Conservation (phyloP, 1,140 invertebrate species). For the Sitophilus oryzae region DNA sequence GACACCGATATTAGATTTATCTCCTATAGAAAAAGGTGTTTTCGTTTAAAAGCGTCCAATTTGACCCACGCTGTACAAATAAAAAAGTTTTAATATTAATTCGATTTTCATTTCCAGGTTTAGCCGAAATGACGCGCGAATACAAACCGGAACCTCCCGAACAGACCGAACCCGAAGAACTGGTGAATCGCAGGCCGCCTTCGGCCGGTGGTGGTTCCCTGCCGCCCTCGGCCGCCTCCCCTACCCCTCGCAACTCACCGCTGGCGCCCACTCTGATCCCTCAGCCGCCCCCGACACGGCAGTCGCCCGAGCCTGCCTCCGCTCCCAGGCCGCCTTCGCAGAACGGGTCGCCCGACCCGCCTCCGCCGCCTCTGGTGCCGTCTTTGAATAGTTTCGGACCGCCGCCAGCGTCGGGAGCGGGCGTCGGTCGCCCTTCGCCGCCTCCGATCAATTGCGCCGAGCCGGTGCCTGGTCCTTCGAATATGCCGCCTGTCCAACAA, state of each 20-base stretch:
- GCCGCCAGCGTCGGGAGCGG: conserved; percentile 1
- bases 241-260: conserved; percentile 23
- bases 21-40: no score
- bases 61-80: no score
- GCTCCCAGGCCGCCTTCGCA: conserved; percentile 30
- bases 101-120: conserved; percentile 46
- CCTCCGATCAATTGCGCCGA: conserved; percentile 57
- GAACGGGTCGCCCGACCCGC: conserved; percentile 22
- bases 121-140: conserved; percentile 78
- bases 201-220: conserved; percentile 19
- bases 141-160: conserved; percentile 39
- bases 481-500: conserved; percentile 76
- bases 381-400: conserved; percentile 22
- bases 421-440: conserved; percentile 51
- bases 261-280: conserved; percentile 17
- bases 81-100: background rate
- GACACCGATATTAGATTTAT: no score
- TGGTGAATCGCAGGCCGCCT: conserved; percentile 33
- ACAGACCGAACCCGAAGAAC: conserved; percentile 42
- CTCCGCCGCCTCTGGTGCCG: conserved; percentile 15
- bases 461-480: conserved; percentile 67
- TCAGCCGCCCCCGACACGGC: conserved; percentile 19
- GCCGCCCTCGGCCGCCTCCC: no score
- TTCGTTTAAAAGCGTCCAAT: no score
- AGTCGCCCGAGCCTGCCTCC: conserved; percentile 31